Evolutionary conservation across 2,888 invertebrate genomes (phyloP).

Genomic region (Auanema sp.): DNA sequence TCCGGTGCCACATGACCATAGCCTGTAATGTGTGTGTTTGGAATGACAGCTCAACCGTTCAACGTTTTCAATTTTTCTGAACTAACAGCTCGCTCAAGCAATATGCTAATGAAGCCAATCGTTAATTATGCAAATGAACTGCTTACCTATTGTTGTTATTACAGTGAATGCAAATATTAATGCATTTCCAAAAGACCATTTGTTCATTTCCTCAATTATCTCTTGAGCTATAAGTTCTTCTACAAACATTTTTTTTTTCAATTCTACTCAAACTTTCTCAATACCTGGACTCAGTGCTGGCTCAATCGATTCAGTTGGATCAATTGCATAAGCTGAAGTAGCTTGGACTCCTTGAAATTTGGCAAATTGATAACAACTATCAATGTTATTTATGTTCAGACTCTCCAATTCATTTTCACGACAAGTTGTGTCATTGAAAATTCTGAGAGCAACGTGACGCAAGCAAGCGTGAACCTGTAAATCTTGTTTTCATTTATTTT

Average conservation of each 20-base stretch:
- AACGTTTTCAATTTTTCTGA: too few species aligned
- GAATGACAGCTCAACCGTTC: too few species aligned
- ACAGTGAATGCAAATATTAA: conserved; percentile 60
- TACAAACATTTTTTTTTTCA: conserved; percentile 13
- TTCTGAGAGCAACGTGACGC: conserved; percentile 18
- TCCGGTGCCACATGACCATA: conserved; percentile 58
- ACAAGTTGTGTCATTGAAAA: conserved; percentile 31
- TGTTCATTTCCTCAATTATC: conserved; percentile 21
- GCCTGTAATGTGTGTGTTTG: conserved; percentile 15
- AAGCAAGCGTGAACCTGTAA: conserved; percentile 35
- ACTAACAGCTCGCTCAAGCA: too few species aligned
- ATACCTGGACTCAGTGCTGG: conserved; percentile 5
- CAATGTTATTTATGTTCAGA: conserved; percentile 34
- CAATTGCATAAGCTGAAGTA: neutral
- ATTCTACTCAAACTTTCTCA: too few species aligned
- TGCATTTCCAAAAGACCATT: conserved; percentile 57
- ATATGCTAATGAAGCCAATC: too few species aligned
- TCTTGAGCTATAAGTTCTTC: conserved; percentile 13
- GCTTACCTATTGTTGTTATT: conserved; percentile 58
- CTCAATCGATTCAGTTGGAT: conserved; percentile 8
- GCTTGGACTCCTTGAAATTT: conserved; percentile 14
- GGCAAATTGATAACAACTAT: conserved; percentile 35
- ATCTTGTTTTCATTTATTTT: neutral
- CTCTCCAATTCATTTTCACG: conserved; percentile 25
- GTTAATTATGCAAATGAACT: conserved; percentile 7